Conservation (phyloP, 1,140 invertebrate species). For the Cotesia vestalis region DNA sequence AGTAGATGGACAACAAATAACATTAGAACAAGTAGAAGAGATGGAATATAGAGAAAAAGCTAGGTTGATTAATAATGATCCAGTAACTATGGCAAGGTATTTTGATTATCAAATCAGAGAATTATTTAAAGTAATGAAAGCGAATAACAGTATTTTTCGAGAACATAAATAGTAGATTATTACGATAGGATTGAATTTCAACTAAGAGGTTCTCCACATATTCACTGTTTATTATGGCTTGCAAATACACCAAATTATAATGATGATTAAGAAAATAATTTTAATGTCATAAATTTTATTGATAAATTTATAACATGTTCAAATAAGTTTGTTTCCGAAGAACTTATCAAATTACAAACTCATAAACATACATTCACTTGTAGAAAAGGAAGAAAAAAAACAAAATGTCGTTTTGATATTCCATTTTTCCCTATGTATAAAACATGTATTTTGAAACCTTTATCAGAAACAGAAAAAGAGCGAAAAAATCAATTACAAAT, state of each 20-base stretch:
- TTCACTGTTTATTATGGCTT: conserved; percentile 39
- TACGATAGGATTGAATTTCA: conserved; percentile 62
- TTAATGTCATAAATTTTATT: conserved; percentile 2
- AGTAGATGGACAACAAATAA: background rate
- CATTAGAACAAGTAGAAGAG: background rate
- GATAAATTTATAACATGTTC: conserved; percentile 25
- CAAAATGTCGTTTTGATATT: conserved; percentile 40
- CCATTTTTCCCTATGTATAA: conserved; percentile 34
- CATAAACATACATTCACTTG: conserved; percentile 39
- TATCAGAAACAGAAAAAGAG: conserved; percentile 1
- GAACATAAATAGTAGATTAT: conserved; percentile 38
- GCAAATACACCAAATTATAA: conserved; percentile 29
- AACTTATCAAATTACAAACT: conserved; percentile 25
- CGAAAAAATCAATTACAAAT: conserved; percentile 7
- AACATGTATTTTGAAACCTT: conserved; percentile 36
- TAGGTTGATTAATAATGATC: background rate
- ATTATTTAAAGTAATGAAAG: conserved; percentile 12
- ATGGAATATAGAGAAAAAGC: background rate
- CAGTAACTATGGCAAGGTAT: background rate
- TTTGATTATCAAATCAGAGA: background rate
- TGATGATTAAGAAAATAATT: conserved; percentile 15
- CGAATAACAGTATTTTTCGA: conserved; percentile 2
- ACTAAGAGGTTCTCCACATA: conserved; percentile 57
- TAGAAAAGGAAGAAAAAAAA: conserved; percentile 36
- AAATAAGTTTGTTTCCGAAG: background rate